These are phyloP conservation scores for Magallana angulata DNA, from an alignment of 1,140 invertebrate species.

Conservation along the genomic window DNA sequence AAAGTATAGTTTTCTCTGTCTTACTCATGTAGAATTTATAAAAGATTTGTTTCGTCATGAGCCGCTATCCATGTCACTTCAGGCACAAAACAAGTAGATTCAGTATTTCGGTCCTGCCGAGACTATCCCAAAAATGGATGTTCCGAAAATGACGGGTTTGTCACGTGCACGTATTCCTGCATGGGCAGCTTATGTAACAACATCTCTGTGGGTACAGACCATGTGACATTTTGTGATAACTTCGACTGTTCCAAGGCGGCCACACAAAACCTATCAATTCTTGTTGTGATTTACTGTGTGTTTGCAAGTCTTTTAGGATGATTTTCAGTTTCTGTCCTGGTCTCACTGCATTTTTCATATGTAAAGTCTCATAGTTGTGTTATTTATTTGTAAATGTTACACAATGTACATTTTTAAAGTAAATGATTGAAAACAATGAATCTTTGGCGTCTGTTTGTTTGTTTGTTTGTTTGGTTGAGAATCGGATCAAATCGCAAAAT, in stretches of 20 bases:
- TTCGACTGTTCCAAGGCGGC: not conserved
- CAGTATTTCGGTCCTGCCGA: not conserved
- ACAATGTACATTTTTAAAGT: no score
- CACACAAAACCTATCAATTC: not conserved
- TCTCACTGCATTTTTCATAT: no score
- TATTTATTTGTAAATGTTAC: no score
- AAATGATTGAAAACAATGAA: no score
- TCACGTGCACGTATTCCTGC: slow-evolving; percentile 8
- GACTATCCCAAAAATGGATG: slow-evolving; percentile 1
- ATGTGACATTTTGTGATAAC: not conserved
- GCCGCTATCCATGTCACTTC: not conserved
- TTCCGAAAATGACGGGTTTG: not conserved
- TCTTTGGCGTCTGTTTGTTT: no score
- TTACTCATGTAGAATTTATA: not conserved
- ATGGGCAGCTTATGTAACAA: slow-evolving; percentile 14
- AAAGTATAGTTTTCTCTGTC: no score
- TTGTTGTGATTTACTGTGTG: not conserved
- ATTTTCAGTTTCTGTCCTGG: no score
- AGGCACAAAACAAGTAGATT: slow-evolving; percentile 17
- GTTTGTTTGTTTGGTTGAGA: no score
- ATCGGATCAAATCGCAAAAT: no score
- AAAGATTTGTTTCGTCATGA: not conserved
- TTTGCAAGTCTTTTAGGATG: not conserved
- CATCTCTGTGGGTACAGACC: not conserved
- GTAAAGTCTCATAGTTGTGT: no score